Percentiles rank a stretch among this genome's conserved stretches.
Conservation (phyloP, 2,888 invertebrate species). For the Abrostola tripartita region DNA sequence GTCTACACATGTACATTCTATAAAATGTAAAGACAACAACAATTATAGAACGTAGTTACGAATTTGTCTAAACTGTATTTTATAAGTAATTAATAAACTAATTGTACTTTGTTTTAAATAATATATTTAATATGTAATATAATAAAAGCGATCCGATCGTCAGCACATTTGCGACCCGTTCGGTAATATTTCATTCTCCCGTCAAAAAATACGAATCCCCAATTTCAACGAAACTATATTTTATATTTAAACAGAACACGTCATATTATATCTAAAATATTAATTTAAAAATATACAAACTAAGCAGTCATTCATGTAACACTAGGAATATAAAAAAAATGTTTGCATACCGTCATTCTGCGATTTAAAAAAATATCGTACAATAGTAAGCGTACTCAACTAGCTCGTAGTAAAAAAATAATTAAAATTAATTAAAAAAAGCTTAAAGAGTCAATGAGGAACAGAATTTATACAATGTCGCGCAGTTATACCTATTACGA, state of each 20-base stretch:
- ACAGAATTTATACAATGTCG: constrained; percentile 74
- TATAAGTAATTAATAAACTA: constrained; percentile 29
- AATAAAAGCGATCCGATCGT: constrained; percentile 36
- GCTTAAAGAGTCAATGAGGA: constrained; percentile 71
- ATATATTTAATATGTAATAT: constrained; percentile 7
- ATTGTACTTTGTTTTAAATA: constrained; percentile 43
- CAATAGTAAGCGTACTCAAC: constrained; percentile 86
- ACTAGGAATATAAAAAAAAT: constrained; percentile 77
- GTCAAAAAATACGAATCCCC: constrained; percentile 62
- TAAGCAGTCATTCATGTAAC: constrained; percentile 87
- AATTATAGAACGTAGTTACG: neutral
- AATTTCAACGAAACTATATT: constrained; percentile 71
- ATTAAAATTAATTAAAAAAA: constrained; percentile 71
- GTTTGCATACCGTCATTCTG: constrained; percentile 71
- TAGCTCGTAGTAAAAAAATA: constrained; percentile 79
- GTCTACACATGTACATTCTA: constrained; percentile 22
- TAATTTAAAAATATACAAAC: constrained; percentile 84
- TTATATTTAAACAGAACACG: constrained; percentile 75
- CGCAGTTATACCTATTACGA: constrained; percentile 55
- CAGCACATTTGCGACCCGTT: constrained; percentile 52
- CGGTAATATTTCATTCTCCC: constrained; percentile 61
- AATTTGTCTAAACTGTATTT: constrained; percentile 16
- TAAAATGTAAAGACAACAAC: constrained; percentile 26
- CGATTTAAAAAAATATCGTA: constrained; percentile 77
- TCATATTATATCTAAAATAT: constrained; percentile 72